These are phyloP conservation scores for Monoplex corrugatus DNA, from an alignment of 2,888 invertebrate genomes.

Conservation along the genomic window DNA sequence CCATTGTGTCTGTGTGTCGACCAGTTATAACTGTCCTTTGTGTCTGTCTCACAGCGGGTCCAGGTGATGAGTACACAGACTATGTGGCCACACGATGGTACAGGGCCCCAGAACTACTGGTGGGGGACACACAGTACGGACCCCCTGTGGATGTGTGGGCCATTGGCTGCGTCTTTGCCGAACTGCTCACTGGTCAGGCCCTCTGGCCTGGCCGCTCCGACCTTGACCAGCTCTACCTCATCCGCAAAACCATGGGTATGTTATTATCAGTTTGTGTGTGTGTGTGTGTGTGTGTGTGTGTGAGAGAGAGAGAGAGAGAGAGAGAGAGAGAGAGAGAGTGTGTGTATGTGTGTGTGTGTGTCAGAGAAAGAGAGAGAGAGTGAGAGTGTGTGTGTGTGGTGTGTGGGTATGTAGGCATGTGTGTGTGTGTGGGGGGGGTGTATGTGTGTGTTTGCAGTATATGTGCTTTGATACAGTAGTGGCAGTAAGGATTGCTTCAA, in stretches of 20 bases:
- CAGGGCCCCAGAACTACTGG: slow-evolving; percentile 96
- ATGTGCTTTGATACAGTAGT: background rate
- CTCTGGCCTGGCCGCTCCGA: slow-evolving; percentile 99
- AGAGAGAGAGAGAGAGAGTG: background rate
- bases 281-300: too few species aligned
- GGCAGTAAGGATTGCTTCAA: too few species aligned
- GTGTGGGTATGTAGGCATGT: too few species aligned
- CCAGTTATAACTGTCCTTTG: too few species aligned
- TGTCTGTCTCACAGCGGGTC: slow-evolving; percentile 84
- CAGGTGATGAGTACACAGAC: slow-evolving; percentile 99
- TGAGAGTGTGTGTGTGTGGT: background rate
- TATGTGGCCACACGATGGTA: slow-evolving; percentile 99
- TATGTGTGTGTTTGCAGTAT: background rate
- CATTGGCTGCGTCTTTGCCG: slow-evolving; percentile 87
- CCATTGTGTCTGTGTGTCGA: too few species aligned
- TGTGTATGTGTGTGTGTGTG: background rate
- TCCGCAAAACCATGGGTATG: slow-evolving; percentile 92
- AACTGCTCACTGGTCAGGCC: slow-evolving; percentile 82
- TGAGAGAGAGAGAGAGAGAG: background rate
- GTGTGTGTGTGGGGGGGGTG: background rate
- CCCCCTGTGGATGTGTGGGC: slow-evolving; percentile 98
- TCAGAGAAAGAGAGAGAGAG: background rate
- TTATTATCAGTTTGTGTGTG: too few species aligned
- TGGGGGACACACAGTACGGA: slow-evolving; percentile 92
- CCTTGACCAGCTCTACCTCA: slow-evolving; percentile 98